Base-by-base conservation (phyloP, 2,888 invertebrate species). In the Ctenicera cuprea region DNA sequence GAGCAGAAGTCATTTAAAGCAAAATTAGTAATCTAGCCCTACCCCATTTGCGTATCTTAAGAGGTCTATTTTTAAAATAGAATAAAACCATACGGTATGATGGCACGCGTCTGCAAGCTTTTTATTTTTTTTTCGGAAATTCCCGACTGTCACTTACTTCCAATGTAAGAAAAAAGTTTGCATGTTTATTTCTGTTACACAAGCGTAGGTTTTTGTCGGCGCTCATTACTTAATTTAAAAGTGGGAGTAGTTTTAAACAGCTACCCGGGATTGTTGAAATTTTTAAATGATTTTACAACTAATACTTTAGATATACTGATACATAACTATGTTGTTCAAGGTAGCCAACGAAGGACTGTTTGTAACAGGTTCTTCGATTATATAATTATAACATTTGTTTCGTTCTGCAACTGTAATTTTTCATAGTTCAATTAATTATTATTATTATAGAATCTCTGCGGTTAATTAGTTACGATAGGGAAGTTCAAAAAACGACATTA, bases 11-110 rank as follows among this genome's bases (percentile, higher is more conserved):
- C 41, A 59, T 59, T 20, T 18, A 20, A 37, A 59, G n/a, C 38
- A 41, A 22, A 59, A 59, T 59, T 59, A 59, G 59, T 38, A 59
- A 59, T 59, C 59, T 59, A 59, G 41, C 59, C 59, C 59, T 59
- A 59, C 59, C 54, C 54, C 38, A 37, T 59, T 59, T 18, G 20
- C 59, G 26, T 59, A 41, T 59, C 59, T 59, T 59, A 59, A 59
- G 41, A 37, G 20, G 4, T 20, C 38, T 59, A 59, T 59, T 59
- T 59, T 59, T 59, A 59, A 59, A 59, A 59, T 38, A 41, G 59
- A 59, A 59, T 59, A 59, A 59, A n/a, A 59, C 59, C 33, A 59
- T 38, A 14, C 16, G 3, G 37, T 38, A 59, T 38, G 38, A 38
- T 38, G 59, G 59, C 59, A 38, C 12, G 33, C 59, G 59, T 38